Evolutionary conservation across 2,888 invertebrate genomes (phyloP), one percentile per base, ranked within the genome.

Genomic region (Aleiodes testaceus): DNA sequence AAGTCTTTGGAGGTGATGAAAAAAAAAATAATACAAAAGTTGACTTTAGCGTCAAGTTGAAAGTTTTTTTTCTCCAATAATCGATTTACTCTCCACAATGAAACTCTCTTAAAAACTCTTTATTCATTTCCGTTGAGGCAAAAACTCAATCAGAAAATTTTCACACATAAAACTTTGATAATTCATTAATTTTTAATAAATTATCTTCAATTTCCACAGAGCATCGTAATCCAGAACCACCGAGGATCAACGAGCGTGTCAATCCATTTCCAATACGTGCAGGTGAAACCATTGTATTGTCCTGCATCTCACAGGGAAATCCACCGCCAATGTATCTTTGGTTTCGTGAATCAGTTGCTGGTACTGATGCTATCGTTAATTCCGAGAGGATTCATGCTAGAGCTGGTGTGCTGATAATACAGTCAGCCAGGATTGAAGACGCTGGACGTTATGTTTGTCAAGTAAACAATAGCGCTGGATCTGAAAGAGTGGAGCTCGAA

Each of bases 381-480:
- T 86, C 87, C 59, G 86, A 87, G 79, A 81, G 87, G 74, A 79
- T 85, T 30, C 86, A 88, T 78, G 83, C 86, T 49, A 79, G 85
- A 2, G 85, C 85, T 4, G 88, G 88, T 59, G 87, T 87, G 26
- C 83, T 88, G 72, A 82, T 87, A 47, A 74, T 87, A 49, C 87
- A 87, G 74, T 84, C 85, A 55, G 87, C 87, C 49, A 79, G 93
- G 73, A 89, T 93, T 66, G 94, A 94, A 82, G 97, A 97, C 87
- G 92, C 93, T 71, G 97, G 97, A 64, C 92, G 93, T 79, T 97
- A 96, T 88, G 91, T 95, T 70, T 97, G 97, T 88, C 94, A 94
- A 90, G 95, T 95, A 70, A 96, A 96, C 89, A 97, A 97, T 87
- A 93, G 95, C 6, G 93, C 94, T 1, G 97, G 97, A 26, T 93